Evolutionary conservation across 2,797 vertebrate genomes (phyloP).

Genomic region (Cryptoprocta ferox): DNA sequence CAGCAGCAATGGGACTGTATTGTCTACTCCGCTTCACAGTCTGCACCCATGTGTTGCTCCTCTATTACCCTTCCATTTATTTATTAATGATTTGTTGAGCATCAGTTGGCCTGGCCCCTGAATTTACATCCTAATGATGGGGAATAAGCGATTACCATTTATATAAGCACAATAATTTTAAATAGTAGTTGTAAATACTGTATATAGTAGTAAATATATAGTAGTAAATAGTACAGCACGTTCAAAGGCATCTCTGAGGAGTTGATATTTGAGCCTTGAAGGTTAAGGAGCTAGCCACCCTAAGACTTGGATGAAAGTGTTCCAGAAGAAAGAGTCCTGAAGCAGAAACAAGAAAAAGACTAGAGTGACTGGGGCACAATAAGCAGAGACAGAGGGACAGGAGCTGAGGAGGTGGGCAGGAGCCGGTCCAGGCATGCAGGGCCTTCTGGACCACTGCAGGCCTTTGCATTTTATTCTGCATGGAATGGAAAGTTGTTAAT

Average conservation of each 20-base stretch:
- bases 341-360: not conserved
- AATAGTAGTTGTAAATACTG: not conserved
- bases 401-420: not conserved
- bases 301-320: not conserved
- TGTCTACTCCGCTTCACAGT: not conserved
- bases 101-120: not conserved
- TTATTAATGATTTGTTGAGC: not conserved
- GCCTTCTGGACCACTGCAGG: not conserved
- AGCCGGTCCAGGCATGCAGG: not conserved
- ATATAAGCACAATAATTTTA: not conserved
- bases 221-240: not conserved
- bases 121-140: not conserved
- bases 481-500: rapidly evolving
- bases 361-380: no score
- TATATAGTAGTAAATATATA: no score
- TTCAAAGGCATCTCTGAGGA: not conserved
- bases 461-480: not conserved
- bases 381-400: not conserved
- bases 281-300: not conserved
- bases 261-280: not conserved
- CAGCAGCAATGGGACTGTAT: not conserved
- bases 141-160: not conserved
- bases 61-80: not conserved
- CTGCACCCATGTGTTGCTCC: not conserved
- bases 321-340: not conserved